Conservation (phyloP, 2,113 vertebrate species). For the Hepsetus odoe region DNA sequence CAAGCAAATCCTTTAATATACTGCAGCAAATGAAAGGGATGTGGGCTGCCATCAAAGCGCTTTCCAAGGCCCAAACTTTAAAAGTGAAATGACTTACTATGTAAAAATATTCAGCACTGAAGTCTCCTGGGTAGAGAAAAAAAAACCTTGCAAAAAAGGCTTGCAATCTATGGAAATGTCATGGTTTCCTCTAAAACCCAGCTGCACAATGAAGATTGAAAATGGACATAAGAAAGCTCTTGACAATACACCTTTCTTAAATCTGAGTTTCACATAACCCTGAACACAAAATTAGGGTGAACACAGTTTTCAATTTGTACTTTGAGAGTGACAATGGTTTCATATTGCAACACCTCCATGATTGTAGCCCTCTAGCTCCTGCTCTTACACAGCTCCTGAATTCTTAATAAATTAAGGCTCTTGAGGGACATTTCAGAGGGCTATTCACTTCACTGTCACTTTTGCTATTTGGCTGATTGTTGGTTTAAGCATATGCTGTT, state of each 20-base stretch:
- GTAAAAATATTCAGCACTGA: slow-evolving; percentile 69
- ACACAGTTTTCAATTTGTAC: no score
- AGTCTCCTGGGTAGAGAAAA: slow-evolving; percentile 49
- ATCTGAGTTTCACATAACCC: neutral
- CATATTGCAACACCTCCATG: no score
- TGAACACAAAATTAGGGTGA: no score
- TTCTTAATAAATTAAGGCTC: no score
- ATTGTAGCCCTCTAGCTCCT: no score
- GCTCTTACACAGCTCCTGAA: no score
- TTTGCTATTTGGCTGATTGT: no score
- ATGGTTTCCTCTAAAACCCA: neutral
- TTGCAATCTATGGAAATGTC: neutral
- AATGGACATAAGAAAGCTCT: neutral
- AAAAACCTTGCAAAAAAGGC: slow-evolving; percentile 1
- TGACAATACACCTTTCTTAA: neutral
- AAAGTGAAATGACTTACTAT: slow-evolving; percentile 67
- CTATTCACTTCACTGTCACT: no score
- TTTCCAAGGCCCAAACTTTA: slow-evolving; percentile 65
- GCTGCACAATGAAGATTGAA: neutral
- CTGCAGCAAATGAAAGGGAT: slow-evolving; percentile 62
- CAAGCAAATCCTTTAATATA: slow-evolving; percentile 66
- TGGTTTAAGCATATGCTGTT: no score
- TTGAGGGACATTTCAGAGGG: no score
- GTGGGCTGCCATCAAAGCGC: slow-evolving; percentile 62
- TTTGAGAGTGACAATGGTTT: no score